A percentile compares a stretch with the other conserved stretches of the same genome.
These are phyloP conservation scores for Pogonognathellus flavescens DNA, from an alignment of 1,140 invertebrate species.

Conservation along the genomic window DNA sequence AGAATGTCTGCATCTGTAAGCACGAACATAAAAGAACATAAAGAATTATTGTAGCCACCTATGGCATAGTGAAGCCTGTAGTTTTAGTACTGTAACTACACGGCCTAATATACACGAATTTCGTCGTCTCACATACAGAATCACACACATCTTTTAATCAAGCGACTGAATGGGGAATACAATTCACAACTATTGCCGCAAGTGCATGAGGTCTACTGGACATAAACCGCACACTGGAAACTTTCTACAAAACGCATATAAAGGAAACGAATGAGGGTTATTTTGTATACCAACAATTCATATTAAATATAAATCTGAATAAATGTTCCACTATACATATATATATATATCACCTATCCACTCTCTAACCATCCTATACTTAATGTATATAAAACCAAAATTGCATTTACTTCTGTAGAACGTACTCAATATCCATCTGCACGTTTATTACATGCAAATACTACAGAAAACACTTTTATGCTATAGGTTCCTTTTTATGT, in stretches of 20 bases:
- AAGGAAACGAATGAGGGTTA: neutral
- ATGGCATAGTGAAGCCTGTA: neutral
- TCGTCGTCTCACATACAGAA: neutral
- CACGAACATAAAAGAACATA: neutral
- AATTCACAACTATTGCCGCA: neutral
- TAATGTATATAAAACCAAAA: neutral
- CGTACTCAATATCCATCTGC: too few species aligned
- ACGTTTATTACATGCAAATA: too few species aligned
- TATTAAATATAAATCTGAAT: neutral
- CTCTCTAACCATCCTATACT: neutral
- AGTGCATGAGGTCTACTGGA: constrained; percentile 16
- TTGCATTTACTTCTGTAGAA: neutral
- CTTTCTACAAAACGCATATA: neutral
- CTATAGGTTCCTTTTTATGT: too few species aligned
- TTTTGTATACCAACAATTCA: neutral
- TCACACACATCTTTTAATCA: neutral
- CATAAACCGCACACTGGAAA: constrained; percentile 15
- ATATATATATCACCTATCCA: too few species aligned
- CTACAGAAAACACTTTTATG: too few species aligned
- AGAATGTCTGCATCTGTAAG: neutral
- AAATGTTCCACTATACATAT: too few species aligned
- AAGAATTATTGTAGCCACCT: neutral
- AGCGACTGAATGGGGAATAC: neutral
- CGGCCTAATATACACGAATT: neutral
- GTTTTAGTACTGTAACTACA: neutral